A percentile compares a stretch with the other conserved stretches of the same genome.
These are phyloP conservation scores for Antheraea mylitta DNA, from an alignment of 1,140 invertebrate genomes.

Conservation along the genomic window DNA sequence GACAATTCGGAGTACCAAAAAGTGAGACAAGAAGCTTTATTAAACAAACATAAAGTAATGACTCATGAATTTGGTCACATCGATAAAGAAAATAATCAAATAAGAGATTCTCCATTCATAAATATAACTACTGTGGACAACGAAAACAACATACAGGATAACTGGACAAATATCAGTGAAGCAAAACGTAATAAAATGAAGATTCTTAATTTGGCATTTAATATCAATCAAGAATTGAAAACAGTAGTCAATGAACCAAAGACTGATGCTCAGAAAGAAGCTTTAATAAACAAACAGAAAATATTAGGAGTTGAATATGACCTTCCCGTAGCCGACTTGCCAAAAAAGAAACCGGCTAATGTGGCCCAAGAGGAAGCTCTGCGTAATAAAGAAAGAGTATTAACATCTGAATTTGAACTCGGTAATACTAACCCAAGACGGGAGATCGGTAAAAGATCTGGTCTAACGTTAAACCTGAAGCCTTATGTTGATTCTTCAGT, in stretches of 20 bases:
- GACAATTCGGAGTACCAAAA: constrained; percentile 54
- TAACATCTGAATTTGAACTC: constrained; percentile 47
- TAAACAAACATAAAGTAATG: constrained; percentile 70
- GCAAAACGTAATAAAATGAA: constrained; percentile 58
- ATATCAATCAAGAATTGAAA: constrained; percentile 25
- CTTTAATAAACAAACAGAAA: constrained; percentile 57
- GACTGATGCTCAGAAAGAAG: constrained; percentile 63
- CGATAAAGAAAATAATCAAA: constrained; percentile 58
- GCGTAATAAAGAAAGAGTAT: constrained; percentile 44
- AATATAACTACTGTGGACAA: constrained; percentile 43
- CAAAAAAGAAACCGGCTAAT: constrained; percentile 46
- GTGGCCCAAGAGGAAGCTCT: constrained; percentile 55
- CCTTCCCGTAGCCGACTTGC: constrained; percentile 35
- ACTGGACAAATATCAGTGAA: constrained; percentile 43
- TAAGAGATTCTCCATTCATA: constrained; percentile 32
- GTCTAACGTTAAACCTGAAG: constrained; percentile 68
- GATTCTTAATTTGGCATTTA: constrained; percentile 53
- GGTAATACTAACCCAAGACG: constrained; percentile 21
- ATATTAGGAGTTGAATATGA: constrained; percentile 66
- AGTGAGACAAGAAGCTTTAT: constrained; percentile 52
- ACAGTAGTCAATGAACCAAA: constrained; percentile 33
- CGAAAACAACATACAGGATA: constrained; percentile 54
- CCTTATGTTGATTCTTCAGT: constrained; percentile 42
- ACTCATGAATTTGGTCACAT: constrained; percentile 59
- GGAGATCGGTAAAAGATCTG: constrained; percentile 45